Base-by-base conservation (phyloP, 2,113 vertebrate genomes). In the Petroica traversi region DNA sequence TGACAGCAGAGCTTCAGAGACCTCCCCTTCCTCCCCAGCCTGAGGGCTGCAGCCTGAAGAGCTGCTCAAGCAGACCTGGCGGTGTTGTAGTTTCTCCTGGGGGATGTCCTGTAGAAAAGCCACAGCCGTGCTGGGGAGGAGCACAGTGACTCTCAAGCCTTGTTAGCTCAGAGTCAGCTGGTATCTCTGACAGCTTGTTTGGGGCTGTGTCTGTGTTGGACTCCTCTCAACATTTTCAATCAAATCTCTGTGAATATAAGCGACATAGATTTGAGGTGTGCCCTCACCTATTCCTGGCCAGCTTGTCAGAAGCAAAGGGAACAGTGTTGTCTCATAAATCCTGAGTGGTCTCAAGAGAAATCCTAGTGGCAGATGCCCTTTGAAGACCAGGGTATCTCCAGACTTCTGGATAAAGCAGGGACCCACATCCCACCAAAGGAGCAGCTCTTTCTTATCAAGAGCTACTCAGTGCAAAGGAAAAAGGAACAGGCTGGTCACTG, bases 1-100 rank as follows among this genome's bases (percentile, higher is more conserved):
- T 31, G 40, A 3, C 62, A 75, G 26, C 22, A 64, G 46, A 23
- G 28, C n/a, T 73, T 89, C 73, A 33, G 69, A 87, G 64, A 19
- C 31, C 46, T 13, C 81, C 14, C 33, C 73, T 91, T 67, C 31
- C 48, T 91, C 69, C 92, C 66, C 54, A 98, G 98, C n/a, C n/a
- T n/a, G n/a, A n/a, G 71, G 15, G 93, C 96, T 36, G 69, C 62
- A 67, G 97, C 98, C 58, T 55, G 57, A 84, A 96, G 88, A 77
- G 96, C 66, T 79, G 98, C 97, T 83, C 98, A 93, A 6, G 97
- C 95, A 7, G 98, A 98, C n/a, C 92, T 98, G 68, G 91, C 96
- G 41, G 92, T 93, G 4, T 87, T 98, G 72, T 97, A 97, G 3
- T 96, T 98, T 74, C 91, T 98, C 25, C 80, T 98, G 97, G 98